Base-by-base conservation (phyloP, 2,797 vertebrate species). In the Bucorvus abyssinicus region DNA sequence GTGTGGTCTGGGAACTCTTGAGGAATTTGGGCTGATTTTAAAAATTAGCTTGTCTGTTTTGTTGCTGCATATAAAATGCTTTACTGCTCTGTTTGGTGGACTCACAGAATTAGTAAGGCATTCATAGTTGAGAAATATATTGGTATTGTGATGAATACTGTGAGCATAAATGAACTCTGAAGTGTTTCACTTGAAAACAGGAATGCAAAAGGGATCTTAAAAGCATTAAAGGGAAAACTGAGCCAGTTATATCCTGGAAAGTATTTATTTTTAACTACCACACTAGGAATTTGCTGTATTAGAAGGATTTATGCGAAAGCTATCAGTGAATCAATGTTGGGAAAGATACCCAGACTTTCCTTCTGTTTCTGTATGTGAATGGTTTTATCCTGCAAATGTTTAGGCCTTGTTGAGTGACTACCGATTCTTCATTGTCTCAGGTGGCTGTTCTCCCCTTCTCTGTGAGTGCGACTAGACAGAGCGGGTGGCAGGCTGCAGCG, bases 391-490 rank as follows among this genome's bases (percentile, higher is more conserved):
- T 59, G 40, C 29, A 50, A 34, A 6, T 23, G 6, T 34, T 42
- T 32, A 59, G 42, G 24, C 38, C 71, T n/a, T 22, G 27, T 30
- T 52, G 19, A 47, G 27, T 6, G 42, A 6, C 14, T 61, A 0
- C 6, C 2, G 4, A 6, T 24, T 53, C 7, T 84, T 32, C 45
- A 13, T 22, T 63, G 13, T 10, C 6, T 57, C 10, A 5, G 15
- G 10, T 26, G 30, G 4, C 52, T 3, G 22, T 64, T 71, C 8
- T 49, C 21, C n/a, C 13, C 9, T n/a, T 45, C 8, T 0, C 47
- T 38, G 9, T 7, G n/a, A n/a, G n/a, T n/a, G n/a, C n/a, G n/a
- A n/a, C 3, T 32, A 11, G 4, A 2, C 0, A 3, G 65, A 53
- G 16, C 34, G 34, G 47, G 64, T 42, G 0, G 1, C 9, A 27